Evolutionary conservation across 2,113 vertebrate genomes (phyloP), one percentile per base, ranked within the genome.

Genomic region (Tragelaphus scriptus): DNA sequence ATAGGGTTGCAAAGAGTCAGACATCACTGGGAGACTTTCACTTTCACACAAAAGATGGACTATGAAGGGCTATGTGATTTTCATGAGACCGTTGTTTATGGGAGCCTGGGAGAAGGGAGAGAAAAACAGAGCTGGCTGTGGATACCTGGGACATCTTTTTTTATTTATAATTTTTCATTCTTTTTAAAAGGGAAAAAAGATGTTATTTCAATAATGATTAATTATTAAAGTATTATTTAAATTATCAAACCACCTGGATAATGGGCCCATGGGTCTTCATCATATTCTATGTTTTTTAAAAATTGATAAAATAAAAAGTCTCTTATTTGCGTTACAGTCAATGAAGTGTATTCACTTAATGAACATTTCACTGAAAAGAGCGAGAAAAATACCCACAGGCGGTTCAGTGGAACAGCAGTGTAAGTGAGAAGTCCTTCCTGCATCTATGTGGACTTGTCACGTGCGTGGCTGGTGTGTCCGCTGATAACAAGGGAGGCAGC

Each of bases 81-180:
- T 79, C 44, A 79, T 0, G 10, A 94, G 81, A 88, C 1, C 12
- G 7, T 44, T 90, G 7, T 56, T 91, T 71, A n/a, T 21, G 40
- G 16, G 30, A 51, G 8, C 14, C 23, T 49, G 13, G n/a, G 19
- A 13, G 47, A 86, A 9, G 40, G 36, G 56, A 87, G 23, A 44
- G 56, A 95, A 89, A 90, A 84, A 44, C 2, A 16, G n/a, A 71
- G 9, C 25, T n/a, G 40, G 9, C 6, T 53, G 3, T 59, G 7
- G n/a, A 23, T 26, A 49, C 15, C 77, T 6, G 68, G 9, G 6
- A 25, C 8, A 21, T 53, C 55, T 30, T 79, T 58, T 94, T 91
- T 85, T 88, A 81, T 88, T 86, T 93, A 80, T 53, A 77, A 61
- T 11, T 88, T 97, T 79, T 49, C 89, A 59, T 86, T 86, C 15